phyloP scores from a whole-genome alignment of 2,797 vertebrate species.

The Oceanodroma leucorhoa region DNA sequence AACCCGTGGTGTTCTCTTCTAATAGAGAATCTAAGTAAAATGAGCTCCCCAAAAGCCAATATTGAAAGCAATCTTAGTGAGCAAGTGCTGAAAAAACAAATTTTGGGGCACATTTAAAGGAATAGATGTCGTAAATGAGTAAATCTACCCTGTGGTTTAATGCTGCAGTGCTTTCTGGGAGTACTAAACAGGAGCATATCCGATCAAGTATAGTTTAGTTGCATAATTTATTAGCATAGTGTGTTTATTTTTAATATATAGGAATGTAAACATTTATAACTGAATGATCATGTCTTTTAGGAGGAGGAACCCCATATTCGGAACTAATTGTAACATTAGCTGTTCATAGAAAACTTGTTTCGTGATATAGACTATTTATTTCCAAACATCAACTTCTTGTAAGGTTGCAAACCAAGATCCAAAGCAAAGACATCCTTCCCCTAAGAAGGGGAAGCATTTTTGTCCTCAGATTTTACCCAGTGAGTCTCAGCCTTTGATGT shows the following conservation, averaged over 20 bases:
- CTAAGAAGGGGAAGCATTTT: not conserved
- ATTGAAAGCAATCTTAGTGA: not conserved
- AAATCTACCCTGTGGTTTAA: not conserved
- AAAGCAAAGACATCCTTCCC: not conserved
- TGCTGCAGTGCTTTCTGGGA: not conserved
- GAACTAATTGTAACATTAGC: not conserved
- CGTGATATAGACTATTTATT: not conserved
- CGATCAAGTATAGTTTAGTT: not conserved
- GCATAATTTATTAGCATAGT: not conserved
- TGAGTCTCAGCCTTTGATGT: not conserved
- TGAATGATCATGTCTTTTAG: not conserved
- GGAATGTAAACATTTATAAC: not conserved
- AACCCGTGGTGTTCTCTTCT: slow-evolving; percentile 1
- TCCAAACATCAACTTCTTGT: not conserved
- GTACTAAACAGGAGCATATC: not conserved
- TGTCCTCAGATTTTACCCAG: not conserved
- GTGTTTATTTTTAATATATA: not conserved
- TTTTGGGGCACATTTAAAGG: not conserved
- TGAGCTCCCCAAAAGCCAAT: slow-evolving; percentile 13
- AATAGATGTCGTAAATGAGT: not conserved
- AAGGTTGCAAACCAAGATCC: not conserved
- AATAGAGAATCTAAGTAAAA: slow-evolving; percentile 23
- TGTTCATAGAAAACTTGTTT: not conserved
- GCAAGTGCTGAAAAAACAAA: not conserved
- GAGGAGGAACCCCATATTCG: not conserved